phyloP scores from a whole-genome alignment of 2,113 vertebrate genomes.

The Eulemur macaco region DNA sequence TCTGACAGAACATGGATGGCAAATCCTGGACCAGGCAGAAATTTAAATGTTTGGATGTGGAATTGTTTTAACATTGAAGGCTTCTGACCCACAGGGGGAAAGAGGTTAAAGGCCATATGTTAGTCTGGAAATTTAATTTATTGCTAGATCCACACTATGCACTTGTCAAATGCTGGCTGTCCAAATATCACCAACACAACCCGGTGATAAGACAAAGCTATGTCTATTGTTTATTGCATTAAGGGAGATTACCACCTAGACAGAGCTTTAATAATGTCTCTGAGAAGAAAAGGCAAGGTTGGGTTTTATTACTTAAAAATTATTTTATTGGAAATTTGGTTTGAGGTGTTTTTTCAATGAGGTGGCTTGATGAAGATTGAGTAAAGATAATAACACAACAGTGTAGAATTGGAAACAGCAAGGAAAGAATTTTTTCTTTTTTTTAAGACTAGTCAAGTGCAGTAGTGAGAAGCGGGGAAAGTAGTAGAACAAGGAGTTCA shows the following conservation, averaged over 20 bases:
- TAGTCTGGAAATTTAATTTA: not conserved
- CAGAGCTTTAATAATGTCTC: not conserved
- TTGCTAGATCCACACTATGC: not conserved
- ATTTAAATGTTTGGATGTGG: not conserved
- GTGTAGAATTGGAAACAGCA: not conserved
- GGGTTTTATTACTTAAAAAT: not conserved
- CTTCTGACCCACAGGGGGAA: not conserved
- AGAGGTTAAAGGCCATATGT: not conserved
- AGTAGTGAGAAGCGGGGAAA: too few relatives aligned
- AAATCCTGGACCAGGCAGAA: not conserved
- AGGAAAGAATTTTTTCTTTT: not conserved
- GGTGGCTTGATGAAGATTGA: not conserved
- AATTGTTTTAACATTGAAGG: not conserved
- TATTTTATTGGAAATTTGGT: not conserved
- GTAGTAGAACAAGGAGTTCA: too few relatives aligned
- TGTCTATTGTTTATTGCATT: not conserved
- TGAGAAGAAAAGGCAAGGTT: not conserved
- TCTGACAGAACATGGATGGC: not conserved
- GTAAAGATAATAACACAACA: not conserved
- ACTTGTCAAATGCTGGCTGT: not conserved
- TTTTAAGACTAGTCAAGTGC: too few relatives aligned
- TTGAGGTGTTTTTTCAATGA: not conserved
- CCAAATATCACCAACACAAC: not conserved
- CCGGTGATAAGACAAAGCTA: not conserved
- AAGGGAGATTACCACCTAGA: not conserved